phyloP scores from a whole-genome alignment of 2,888 invertebrate species.

The Thumatha senex region DNA sequence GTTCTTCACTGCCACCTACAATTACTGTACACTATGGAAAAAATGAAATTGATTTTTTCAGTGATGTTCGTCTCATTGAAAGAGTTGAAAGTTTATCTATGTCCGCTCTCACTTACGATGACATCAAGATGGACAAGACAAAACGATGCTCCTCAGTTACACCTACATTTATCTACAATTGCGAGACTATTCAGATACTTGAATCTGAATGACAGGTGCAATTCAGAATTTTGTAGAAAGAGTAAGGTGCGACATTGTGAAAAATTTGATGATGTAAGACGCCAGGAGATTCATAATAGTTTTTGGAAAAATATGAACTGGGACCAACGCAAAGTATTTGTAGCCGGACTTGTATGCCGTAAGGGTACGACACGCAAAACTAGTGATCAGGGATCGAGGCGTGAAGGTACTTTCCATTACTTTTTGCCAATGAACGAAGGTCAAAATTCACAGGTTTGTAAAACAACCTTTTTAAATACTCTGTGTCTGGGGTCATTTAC shows the following conservation, averaged over 20 bases:
- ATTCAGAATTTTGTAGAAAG: conserved; percentile 26
- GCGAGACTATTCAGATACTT: conserved; percentile 3
- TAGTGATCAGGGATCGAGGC: too few species aligned
- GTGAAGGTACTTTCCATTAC: too few species aligned
- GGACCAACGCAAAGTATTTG: conserved; percentile 27
- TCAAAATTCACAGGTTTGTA: too few species aligned
- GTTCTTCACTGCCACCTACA: too few species aligned
- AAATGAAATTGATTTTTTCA: too few species aligned
- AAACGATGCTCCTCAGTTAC: conserved; percentile 3
- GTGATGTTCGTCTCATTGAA: too few species aligned
- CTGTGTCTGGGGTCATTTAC: conserved; percentile 20
- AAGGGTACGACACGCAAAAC: conserved; percentile 22
- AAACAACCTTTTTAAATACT: conserved; percentile 26
- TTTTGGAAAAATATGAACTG: conserved; percentile 33
- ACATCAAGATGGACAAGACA: conserved; percentile 3
- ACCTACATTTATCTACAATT: conserved; percentile 6
- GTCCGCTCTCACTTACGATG: too few species aligned
- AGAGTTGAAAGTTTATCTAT: too few species aligned
- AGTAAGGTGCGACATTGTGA: conserved; percentile 13
- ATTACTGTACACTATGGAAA: too few species aligned
- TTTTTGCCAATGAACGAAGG: too few species aligned
- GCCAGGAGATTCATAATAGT: conserved; percentile 15
- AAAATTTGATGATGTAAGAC: conserved; percentile 19
- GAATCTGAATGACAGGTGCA: conserved; percentile 17
- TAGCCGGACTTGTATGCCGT: conserved; percentile 23